These are phyloP conservation scores for Cairina moschata DNA, from an alignment of 2,113 vertebrate genomes.

Conservation along the genomic window DNA sequence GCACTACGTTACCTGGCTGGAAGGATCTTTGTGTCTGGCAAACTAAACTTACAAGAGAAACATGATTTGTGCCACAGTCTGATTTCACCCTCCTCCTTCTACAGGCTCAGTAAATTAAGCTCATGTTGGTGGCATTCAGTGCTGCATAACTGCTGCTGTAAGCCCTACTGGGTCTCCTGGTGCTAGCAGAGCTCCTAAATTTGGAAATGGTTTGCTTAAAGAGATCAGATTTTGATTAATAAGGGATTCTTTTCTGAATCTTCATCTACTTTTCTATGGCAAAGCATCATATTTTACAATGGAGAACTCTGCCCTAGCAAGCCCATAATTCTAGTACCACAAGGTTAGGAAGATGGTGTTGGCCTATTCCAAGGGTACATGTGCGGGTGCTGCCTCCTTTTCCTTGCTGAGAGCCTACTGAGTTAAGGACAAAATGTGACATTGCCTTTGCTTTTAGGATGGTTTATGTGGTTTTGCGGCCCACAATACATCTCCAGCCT, in stretches of 20 bases:
- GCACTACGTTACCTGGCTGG: conserved; percentile 22
- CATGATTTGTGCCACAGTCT: conserved; percentile 46
- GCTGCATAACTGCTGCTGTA: conserved; percentile 31
- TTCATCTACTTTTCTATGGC: conserved; percentile 13
- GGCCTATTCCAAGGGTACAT: background rate
- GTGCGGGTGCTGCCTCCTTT: background rate
- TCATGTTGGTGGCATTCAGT: background rate
- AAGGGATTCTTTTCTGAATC: background rate
- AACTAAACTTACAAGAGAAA: conserved; percentile 42
- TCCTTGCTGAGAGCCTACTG: background rate
- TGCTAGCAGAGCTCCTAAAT: conserved; percentile 41
- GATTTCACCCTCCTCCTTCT: conserved; percentile 20
- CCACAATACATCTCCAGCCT: background rate
- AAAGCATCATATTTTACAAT: background rate
- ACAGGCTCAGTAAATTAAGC: conserved; percentile 51
- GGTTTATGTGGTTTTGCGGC: background rate
- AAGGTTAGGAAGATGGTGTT: background rate
- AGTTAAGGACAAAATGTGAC: background rate
- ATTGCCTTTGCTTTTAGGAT: background rate
- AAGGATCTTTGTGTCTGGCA: conserved; percentile 36
- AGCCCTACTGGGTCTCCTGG: conserved; percentile 17
- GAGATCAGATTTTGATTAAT: conserved; percentile 52
- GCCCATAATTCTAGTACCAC: too few relatives aligned
- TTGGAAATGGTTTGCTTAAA: conserved; percentile 52
- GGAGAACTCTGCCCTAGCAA: background rate